Evolutionary conservation across 1,140 invertebrate species (phyloP), one percentile per base, ranked within the genome.

Genomic region (Lordiphosa mommai): DNA sequence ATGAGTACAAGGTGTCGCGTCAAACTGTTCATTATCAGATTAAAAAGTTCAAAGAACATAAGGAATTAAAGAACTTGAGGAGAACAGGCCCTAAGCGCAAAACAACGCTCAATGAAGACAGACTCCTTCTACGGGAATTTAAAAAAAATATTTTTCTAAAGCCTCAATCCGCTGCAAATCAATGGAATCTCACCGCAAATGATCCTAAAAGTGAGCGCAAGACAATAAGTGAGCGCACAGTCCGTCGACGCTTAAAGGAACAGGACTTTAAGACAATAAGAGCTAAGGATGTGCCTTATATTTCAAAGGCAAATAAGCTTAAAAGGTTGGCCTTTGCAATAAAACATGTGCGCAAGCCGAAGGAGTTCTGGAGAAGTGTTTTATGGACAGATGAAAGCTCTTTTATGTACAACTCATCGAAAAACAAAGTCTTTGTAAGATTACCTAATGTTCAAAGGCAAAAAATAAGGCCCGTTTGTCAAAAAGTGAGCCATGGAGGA

Each of bases 361-460:
- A 20, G 14, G 36, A 51, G 12, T 30, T 51, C 36, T 46, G 52
- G 23, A 56, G 41, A 30, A 46, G 33, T 13, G 20, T 55, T 55
- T 8, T 46, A 27, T 55, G 33, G 52, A 37, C 49, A 41, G 29
- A 52, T 52, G 16, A 40, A 17, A 33, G 12, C 37, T 52, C 29
- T 5, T 41, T 51, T 40, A 36, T 40, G 37, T 32, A 23, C 17
- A 51, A 51, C 10, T 40, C 5, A 29, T 32, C 12, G 34, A 52
- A 41, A 47, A 17, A 47, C 30, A 30, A 40, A 32, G 30, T 41
- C 10, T 43, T 14, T 33, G 7, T 52, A 52, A 34, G 29, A 32
- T 13, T 33, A 3, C 49, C 23, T 4, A 50, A 16, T 4, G 34
- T 9, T 8, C 12, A 40, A 51, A 32, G 37, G 13, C 14, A 52